Conservation (phyloP, 2,113 vertebrate species). For the Isichthys henryi region DNA sequence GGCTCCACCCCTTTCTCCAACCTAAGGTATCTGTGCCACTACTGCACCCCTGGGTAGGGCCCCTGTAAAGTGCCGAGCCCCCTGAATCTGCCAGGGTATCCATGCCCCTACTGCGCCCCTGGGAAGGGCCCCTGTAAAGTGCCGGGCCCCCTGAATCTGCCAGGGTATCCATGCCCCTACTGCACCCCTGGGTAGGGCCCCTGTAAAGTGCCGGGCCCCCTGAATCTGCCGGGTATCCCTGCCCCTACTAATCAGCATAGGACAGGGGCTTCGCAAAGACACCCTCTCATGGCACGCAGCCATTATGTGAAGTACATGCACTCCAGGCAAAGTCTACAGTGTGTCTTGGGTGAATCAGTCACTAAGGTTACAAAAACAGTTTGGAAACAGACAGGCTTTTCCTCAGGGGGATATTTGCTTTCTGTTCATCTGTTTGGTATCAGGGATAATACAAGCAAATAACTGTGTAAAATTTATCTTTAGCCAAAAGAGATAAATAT, state of each 20-base stretch:
- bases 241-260: not conserved
- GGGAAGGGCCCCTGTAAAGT: too few relatives aligned
- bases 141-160: too few relatives aligned
- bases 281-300: not conserved
- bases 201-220: too few relatives aligned
- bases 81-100: too few relatives aligned
- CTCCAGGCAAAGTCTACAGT: not conserved
- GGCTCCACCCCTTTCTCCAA: not conserved
- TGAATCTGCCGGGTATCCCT: not conserved
- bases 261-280: not conserved
- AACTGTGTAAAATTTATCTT: not conserved
- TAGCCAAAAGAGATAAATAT: not conserved
- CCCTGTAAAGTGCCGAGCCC: too few relatives aligned
- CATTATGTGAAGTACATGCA: not conserved
- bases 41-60: too few relatives aligned
- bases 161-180: too few relatives aligned
- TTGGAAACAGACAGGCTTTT: not conserved
- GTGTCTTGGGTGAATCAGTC: not conserved
- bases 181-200: too few relatives aligned
- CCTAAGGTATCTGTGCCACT: too few relatives aligned
- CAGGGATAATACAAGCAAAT: not conserved
- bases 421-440: not conserved
- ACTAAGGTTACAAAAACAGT: not conserved
- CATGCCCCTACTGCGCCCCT: too few relatives aligned
- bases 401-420: not conserved